Base-by-base conservation (phyloP, 2,113 vertebrate genomes). In the Myotis davidii region DNA sequence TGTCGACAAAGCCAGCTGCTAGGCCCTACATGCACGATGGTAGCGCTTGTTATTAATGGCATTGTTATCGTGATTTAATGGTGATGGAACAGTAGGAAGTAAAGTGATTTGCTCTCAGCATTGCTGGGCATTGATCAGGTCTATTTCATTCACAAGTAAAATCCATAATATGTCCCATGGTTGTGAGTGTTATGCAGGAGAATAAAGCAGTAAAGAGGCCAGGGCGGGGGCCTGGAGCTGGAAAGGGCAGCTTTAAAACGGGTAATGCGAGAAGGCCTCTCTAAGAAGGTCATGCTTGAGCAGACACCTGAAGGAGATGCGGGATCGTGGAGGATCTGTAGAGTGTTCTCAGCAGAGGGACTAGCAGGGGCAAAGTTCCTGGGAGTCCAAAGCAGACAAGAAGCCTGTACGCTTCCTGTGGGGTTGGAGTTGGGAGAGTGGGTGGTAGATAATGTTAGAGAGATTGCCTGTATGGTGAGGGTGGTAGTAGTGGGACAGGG, bases 1-100 rank as follows among this genome's bases (percentile, higher is more conserved):
- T 10, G 1, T 10, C 0, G 0, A 9, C 12, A 5, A n/a, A 70
- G 70, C 42, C 2, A 11, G 32, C n/a, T 39, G 21, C 27, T 3
- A 4, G 70, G 21, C 18, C 25, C 39, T 27, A 1, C 56, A 0
- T 0, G 25, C 13, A 13, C 27, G n/a, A 1, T 42, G 27, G 69
- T 14, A 27, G 13, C 2, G 1, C 76, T 67, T 61, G 64, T 37
- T 27, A 5, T 32, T 34, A 17, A 23, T 9, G 20, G 1, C 7
- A 7, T 20, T 1, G 0, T 42, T 67, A 6, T 32, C 20, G 27
- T 4, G 4, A 4, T 48, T 56, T 89, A 25, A 50, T 4, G 59
- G 37, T 1, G 29, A 77, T 1, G 9, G 69, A 21, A 50, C 34
- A 70, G 34, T 65, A 45, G 82, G 56, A 25, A 70, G 42, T 59